Evolutionary conservation across 2,113 vertebrate species (phyloP), one percentile per base, ranked within the genome.

Genomic region (Vulpes ferrilata): DNA sequence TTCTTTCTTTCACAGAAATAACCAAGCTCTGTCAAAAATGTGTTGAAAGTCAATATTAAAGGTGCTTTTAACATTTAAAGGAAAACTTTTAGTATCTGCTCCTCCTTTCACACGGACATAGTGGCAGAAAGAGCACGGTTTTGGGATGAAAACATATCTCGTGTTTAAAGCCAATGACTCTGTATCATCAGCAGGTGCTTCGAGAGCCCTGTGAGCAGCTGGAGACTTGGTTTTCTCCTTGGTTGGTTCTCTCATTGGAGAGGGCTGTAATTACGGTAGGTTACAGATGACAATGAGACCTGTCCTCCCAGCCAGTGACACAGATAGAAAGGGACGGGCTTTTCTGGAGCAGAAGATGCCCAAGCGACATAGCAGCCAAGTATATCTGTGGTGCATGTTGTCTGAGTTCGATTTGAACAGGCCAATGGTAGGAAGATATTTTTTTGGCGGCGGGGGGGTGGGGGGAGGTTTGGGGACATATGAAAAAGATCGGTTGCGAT

Each of bases 341-440:
- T 38, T 48, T 48, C 71, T 38, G 11, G n/a, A 48, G 30, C 17
- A 30, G 12, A 84, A 76, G 71, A 60, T 22, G 15, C 32, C 11
- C 11, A 71, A 32, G 20, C 20, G 73, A 64, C 80, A 2, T 1
- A 59, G 51, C 19, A 2, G 17, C 2, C n/a, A 12, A 17, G 1
- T 17, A 13, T 1, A 3, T 35, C 2, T 2, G 25, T 10, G 5
- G 25, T 8, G 7, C 20, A 11, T 2, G 2, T 20, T 1, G 19
- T 23, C 81, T 59, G 69, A 7, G 12, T 81, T 60, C 32, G 25
- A 48, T 65, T 22, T 35, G 92, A 91, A 43, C 17, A 38, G 27
- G 76, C 22, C 43, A 32, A 30, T n/a, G 27, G 17, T 17, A n/a
- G 69, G 57, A 69, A 15, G 74, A 35, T 30, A 32, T 71, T 80